Evolutionary conservation across 2,888 invertebrate species (phyloP).

Genomic region (Tetrapedia diversipes): DNA sequence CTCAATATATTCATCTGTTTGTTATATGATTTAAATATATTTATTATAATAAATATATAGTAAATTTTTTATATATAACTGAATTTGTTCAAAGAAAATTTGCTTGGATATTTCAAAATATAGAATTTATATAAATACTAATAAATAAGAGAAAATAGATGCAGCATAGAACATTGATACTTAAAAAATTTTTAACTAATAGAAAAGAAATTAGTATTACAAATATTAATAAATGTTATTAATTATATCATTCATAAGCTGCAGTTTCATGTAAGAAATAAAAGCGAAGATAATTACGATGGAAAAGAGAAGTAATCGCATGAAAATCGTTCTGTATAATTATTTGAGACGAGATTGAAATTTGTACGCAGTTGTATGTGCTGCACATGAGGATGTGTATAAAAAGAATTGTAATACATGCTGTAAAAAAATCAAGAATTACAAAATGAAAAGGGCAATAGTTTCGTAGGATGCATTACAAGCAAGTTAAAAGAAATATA

Average conservation of each 20-base stretch:
- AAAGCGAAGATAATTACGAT: conserved; percentile 30
- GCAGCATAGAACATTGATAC: neutral
- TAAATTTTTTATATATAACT: too few relatives aligned
- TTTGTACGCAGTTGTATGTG: neutral
- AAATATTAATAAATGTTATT: conserved; percentile 1
- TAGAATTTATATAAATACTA: neutral
- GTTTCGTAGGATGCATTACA: conserved; percentile 30
- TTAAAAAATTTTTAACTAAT: conserved; percentile 2
- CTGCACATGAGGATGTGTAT: neutral
- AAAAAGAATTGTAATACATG: conserved; percentile 18
- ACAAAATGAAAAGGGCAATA: conserved; percentile 52
- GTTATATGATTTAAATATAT: conserved; percentile 33
- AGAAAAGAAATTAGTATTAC: conserved; percentile 1
- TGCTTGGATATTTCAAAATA: neutral
- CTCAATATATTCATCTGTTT: conserved; percentile 63
- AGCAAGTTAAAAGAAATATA: conserved; percentile 23
- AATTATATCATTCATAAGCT: neutral
- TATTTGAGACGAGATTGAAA: conserved; percentile 10
- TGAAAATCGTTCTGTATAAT: conserved; percentile 2
- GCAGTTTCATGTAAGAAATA: conserved; percentile 15
- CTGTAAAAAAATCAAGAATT: conserved; percentile 36
- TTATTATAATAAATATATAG: conserved; percentile 13
- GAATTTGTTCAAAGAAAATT: neutral
- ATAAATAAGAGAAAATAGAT: conserved; percentile 7
- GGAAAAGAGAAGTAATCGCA: conserved; percentile 11